Conservation (phyloP, 2,113 vertebrate species). For the Equus quagga region DNA sequence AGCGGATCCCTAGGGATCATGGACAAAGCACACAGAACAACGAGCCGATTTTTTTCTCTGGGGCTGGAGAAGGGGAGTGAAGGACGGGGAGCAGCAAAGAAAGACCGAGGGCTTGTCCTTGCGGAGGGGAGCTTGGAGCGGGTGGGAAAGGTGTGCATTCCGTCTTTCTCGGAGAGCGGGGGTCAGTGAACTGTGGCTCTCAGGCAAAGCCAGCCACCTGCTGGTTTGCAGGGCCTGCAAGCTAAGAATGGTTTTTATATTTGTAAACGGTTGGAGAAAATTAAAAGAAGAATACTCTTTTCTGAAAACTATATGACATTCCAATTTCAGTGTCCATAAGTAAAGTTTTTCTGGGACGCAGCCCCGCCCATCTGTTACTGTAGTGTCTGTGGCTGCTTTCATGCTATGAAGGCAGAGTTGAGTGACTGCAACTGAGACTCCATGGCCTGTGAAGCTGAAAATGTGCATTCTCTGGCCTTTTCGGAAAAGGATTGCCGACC, state of each 20-base stretch:
- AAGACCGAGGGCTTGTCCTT: not conserved
- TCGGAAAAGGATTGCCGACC: not conserved
- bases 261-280: not conserved
- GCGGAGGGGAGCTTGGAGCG: fast-evolving
- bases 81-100: not conserved
- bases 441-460: not conserved
- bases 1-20: not conserved
- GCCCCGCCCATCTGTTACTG: fast-evolving
- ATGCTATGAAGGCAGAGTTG: fast-evolving
- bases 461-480: not conserved
- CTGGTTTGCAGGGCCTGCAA: not conserved
- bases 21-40: not conserved
- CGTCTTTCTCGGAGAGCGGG: not conserved
- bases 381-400: not conserved
- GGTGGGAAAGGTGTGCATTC: not conserved
- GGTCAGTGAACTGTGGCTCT: fast-evolving
- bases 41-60: not conserved
- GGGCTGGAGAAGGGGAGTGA: not conserved
- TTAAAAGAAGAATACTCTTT: not conserved
- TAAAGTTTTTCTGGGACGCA: not conserved
- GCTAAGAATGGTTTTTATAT: not conserved
- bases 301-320: not conserved
- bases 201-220: fast-evolving
- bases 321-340: not conserved
- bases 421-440: not conserved